phyloP scores from a whole-genome alignment of 2,113 vertebrate species.

The Alethe diademata region DNA sequence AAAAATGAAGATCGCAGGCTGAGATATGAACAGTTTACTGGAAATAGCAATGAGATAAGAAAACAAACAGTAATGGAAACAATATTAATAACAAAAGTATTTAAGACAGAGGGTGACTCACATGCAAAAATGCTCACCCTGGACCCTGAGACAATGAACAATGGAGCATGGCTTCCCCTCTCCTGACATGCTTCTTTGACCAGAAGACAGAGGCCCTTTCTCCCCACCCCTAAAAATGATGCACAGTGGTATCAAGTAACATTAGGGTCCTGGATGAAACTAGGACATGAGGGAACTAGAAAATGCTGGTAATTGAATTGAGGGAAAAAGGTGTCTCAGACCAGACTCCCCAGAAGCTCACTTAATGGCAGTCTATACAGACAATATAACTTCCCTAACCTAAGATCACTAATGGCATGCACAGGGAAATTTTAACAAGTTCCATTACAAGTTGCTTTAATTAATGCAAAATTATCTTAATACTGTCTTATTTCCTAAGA shows the following conservation, averaged over 20 bases:
- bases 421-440: not conserved
- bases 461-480: not conserved
- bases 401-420: not conserved
- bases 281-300: not conserved
- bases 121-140: not conserved
- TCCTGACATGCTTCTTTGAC: not conserved
- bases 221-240: not conserved
- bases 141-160: not conserved
- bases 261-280: not conserved
- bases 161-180: not conserved
- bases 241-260: not conserved
- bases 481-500: not conserved
- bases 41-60: not conserved
- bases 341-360: not conserved
- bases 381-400: not conserved
- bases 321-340: not conserved
- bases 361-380: not conserved
- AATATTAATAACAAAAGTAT: not conserved
- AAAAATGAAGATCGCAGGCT: not conserved
- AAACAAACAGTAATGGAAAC: not conserved
- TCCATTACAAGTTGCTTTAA: not conserved
- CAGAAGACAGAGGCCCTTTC: not conserved
- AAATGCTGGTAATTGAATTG: not conserved
- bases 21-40: not conserved
- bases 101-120: not conserved